phyloP scores from a whole-genome alignment of 2,113 vertebrate species.

The Pampusana beccarii region DNA sequence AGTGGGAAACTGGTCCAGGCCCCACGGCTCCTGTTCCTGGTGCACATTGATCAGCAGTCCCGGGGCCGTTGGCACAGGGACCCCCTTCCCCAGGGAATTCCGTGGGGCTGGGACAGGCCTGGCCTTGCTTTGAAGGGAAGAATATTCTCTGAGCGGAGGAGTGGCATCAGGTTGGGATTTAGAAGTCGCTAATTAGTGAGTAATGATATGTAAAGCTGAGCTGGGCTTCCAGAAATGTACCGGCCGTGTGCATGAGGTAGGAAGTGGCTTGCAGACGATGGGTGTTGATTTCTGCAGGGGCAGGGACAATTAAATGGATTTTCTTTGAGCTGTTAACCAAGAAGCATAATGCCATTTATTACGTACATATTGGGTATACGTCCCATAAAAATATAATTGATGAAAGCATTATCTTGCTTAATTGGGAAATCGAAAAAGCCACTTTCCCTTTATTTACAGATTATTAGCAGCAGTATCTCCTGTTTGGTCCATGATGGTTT shows the following conservation, averaged over 20 bases:
- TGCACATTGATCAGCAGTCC: accelerated
- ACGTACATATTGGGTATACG: slow-evolving; percentile 45
- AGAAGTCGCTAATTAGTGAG: neutral
- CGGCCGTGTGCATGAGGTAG: neutral
- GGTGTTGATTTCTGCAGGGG: neutral
- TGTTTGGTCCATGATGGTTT: neutral
- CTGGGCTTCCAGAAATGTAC: neutral
- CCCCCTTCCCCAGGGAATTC: neutral
- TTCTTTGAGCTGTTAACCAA: slow-evolving; percentile 38
- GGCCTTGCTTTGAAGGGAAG: neutral
- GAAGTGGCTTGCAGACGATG: accelerated
- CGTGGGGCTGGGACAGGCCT: neutral
- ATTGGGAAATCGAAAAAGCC: slow-evolving; percentile 66
- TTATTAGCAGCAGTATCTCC: slow-evolving; percentile 44
- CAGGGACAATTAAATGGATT: slow-evolving; percentile 44
- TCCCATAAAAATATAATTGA: slow-evolving; percentile 68
- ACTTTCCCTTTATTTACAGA: slow-evolving; percentile 64
- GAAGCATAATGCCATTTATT: slow-evolving; percentile 36
- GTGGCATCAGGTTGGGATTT: neutral
- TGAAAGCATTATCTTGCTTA: slow-evolving; percentile 60
- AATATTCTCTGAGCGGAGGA: neutral
- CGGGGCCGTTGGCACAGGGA: accelerated
- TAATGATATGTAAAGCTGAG: neutral
- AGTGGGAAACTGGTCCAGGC: neutral
- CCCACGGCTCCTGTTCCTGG: accelerated